Evolutionary conservation across 2,888 invertebrate species (phyloP), one percentile per base, ranked within the genome.

Genomic region (Ephialtes manifestator): DNA sequence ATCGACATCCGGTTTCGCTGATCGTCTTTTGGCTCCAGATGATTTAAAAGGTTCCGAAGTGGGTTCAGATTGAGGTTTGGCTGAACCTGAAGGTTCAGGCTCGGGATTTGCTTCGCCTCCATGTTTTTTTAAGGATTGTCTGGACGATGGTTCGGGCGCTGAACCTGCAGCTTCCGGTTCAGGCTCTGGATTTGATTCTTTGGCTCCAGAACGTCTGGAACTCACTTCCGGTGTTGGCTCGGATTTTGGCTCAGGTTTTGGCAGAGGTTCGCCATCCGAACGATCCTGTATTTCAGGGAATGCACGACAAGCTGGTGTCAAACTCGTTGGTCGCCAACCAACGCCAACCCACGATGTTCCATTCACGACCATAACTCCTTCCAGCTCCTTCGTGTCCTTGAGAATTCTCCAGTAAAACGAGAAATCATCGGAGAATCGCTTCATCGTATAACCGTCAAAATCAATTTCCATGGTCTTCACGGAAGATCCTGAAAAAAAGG

Each of bases 311-410:
- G 96, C 95, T 24, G 97, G 96, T 0, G 97, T 97, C 78, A 97
- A 91, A 11, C 96, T 95, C 55, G 95, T 95, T 0, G 99, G 98
- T 78, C 99, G 95, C 99, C 99, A 99, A n/a, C 99, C 99, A 7
- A 99, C 89, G 8, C 97, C 98, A 93, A 94, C 89, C 95, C 94
- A 99, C 15, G 98, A 97, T 0, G 97, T 97, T 1, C 98, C 96
- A 89, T 98, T 98, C n/a, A 97, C 98, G 68, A 97, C 96, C 94
- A 99, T 96, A 0, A 98, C 96, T 31, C 98, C 95, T 94, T 99
- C 99, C 35, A 99, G 95, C 94, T 99, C 99, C n/a, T 96, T 96
- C 46, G 96, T 96, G 84, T 98, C 97, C 90, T 96, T 96, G 65
- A 99, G 92, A 55, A 99, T 96, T 72, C 97, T 95, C 98, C 98